Evolutionary conservation across 2,888 invertebrate species (phyloP).

Genomic region (Cybosia mesomella): DNA sequence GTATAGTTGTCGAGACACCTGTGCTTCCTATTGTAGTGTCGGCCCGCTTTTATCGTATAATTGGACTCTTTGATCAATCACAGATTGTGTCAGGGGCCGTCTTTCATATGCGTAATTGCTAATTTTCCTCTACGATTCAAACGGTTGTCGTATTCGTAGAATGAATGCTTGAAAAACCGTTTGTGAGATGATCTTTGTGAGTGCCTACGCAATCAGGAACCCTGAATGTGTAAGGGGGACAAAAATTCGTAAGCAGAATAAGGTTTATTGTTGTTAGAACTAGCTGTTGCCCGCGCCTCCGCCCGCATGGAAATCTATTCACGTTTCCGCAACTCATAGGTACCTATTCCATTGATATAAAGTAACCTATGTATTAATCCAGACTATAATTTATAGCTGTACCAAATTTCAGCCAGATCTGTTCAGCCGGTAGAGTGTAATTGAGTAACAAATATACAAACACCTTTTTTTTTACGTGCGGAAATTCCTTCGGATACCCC

Average conservation of each 20-base stretch:
- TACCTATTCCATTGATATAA: no score
- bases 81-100: constrained; percentile 33
- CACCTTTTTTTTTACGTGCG: no score
- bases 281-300: background rate
- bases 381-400: no score
- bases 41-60: constrained; percentile 37
- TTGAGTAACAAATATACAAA: no score
- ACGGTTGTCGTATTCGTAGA: constrained; percentile 16
- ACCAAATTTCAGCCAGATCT: background rate
- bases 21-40: constrained; percentile 29
- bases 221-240: background rate
- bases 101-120: constrained; percentile 36
- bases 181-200: constrained; percentile 13
- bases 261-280: background rate
- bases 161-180: constrained; percentile 5
- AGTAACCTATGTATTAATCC: no score
- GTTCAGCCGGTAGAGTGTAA: background rate
- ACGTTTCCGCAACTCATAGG: no score
- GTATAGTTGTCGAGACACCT: constrained; percentile 39
- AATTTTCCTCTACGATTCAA: constrained; percentile 36
- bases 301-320: no score
- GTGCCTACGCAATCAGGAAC: background rate
- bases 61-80: constrained; percentile 50
- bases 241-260: background rate
- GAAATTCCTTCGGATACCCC: no score